Conservation (phyloP, 2,113 vertebrate genomes). For the Siniperca knerii region DNA sequence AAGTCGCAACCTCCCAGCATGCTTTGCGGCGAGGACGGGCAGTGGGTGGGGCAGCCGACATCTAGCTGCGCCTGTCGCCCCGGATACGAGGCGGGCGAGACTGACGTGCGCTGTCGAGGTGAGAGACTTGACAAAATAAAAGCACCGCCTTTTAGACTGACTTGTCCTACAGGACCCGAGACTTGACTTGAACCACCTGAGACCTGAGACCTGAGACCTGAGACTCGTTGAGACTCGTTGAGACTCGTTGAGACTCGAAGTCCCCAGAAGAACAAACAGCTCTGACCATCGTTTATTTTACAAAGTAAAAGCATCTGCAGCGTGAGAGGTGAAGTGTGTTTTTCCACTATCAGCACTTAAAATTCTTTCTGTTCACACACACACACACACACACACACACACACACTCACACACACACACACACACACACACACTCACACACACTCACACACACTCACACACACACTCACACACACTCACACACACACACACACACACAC, state of each 20-base stretch:
- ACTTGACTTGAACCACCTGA: neutral
- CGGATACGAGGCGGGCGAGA: conserved; percentile 82
- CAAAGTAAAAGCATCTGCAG: conserved; percentile 1
- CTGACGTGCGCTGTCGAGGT: conserved; percentile 85
- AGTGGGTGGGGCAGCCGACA: conserved; percentile 87
- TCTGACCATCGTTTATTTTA: neutral
- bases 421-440: too few species aligned
- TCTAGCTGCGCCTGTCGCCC: conserved; percentile 86
- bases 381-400: neutral
- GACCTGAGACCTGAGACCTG: neutral
- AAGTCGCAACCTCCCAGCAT: conserved; percentile 83
- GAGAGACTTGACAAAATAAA: conserved; percentile 49
- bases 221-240: too few species aligned
- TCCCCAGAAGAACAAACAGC: too few species aligned
- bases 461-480: too few species aligned
- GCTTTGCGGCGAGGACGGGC: conserved; percentile 90
- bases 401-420: too few species aligned
- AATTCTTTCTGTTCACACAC: conserved; percentile 4
- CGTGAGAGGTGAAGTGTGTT: neutral
- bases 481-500: too few species aligned
- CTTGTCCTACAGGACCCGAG: neutral
- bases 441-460: too few species aligned
- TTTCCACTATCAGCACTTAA: conserved; percentile 19
- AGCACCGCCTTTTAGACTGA: neutral
- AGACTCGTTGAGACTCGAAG: too few species aligned